Percentiles rank a stretch among this genome's conserved stretches.
phyloP scores from a whole-genome alignment of 2,888 invertebrate species.

The Hydrotaea diabolus region DNA sequence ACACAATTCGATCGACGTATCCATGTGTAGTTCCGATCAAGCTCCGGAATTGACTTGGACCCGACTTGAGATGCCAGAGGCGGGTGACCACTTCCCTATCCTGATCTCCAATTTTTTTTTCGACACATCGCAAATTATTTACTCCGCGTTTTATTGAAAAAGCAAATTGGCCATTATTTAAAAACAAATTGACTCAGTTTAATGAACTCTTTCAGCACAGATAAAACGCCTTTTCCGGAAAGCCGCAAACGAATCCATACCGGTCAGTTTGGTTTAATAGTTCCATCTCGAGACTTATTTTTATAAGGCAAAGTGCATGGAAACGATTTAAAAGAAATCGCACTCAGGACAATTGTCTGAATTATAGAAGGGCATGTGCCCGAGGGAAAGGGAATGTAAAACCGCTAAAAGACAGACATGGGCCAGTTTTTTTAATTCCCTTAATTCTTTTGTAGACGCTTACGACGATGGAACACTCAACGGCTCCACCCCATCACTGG shows the following conservation, averaged over 20 bases:
- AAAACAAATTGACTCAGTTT: not conserved
- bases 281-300: not conserved
- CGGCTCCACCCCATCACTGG: too few species aligned
- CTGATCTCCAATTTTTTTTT: not conserved
- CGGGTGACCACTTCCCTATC: slow-evolving; percentile 32
- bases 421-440: too few species aligned
- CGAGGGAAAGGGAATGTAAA: too few species aligned
- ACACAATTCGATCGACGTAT: slow-evolving; percentile 38
- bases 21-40: slow-evolving; percentile 23
- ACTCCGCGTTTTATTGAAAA: not conserved
- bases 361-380: not conserved
- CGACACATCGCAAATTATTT: not conserved
- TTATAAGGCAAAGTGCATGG: not conserved
- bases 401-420: not conserved
- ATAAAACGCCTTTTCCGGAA: slow-evolving; percentile 39
- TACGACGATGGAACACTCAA: too few species aligned
- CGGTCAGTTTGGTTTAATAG: not conserved
- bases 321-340: not conserved
- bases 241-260: slow-evolving; percentile 47
- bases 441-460: too few species aligned
- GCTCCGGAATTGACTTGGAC: slow-evolving; percentile 9
- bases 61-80: too few species aligned
- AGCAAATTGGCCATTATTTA: slow-evolving; percentile 1
- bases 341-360: not conserved
- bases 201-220: not conserved